Percentiles rank a stretch among this genome's conserved stretches.
These are phyloP conservation scores for Drosophila nr. perissopoda DNA, from an alignment of 2,888 invertebrate genomes.

Conservation along the genomic window DNA sequence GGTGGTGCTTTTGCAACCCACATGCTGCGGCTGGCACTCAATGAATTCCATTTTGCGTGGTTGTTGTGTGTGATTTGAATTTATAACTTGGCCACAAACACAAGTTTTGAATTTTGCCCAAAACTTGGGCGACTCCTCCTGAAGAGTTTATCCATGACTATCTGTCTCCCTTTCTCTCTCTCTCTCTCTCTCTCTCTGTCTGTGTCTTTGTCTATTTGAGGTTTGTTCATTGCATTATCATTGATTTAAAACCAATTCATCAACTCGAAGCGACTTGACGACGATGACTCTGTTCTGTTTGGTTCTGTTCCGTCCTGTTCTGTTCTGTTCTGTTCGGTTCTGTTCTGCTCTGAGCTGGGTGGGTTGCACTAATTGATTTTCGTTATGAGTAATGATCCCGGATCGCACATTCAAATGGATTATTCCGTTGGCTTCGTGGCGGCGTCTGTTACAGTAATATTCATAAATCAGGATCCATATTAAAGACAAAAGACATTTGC, in stretches of 20 bases:
- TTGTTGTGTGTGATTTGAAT: slow-evolving; percentile 75
- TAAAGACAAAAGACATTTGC: slow-evolving; percentile 60
- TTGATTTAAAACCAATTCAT: slow-evolving; percentile 80
- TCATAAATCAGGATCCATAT: slow-evolving; percentile 71
- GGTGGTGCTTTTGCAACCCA: slow-evolving; percentile 29
- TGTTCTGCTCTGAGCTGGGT: slow-evolving; percentile 48
- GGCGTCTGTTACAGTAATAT: slow-evolving; percentile 68
- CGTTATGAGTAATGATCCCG: slow-evolving; percentile 75
- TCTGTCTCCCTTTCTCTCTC: background rate
- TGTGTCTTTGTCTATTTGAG: slow-evolving; percentile 18
- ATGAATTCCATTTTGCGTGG: slow-evolving; percentile 73
- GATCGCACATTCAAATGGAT: slow-evolving; percentile 65
- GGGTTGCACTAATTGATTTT: slow-evolving; percentile 78
- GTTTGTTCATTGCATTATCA: slow-evolving; percentile 75
- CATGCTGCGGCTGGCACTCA: slow-evolving; percentile 45
- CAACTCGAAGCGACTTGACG: slow-evolving; percentile 64
- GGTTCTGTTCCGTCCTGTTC: slow-evolving; percentile 44
- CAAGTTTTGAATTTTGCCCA: slow-evolving; percentile 42
- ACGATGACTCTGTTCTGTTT: slow-evolving; percentile 70
- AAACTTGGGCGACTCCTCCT: slow-evolving; percentile 14
- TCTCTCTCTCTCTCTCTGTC: background rate
- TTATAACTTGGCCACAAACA: slow-evolving; percentile 71
- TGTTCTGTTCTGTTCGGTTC: slow-evolving; percentile 26
- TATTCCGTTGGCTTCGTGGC: slow-evolving; percentile 45
- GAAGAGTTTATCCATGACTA: slow-evolving; percentile 57